Percentiles rank a stretch among this genome's conserved stretches.
These are phyloP conservation scores for Apoda limacodes DNA, from an alignment of 2,888 invertebrate genomes.

Conservation along the genomic window DNA sequence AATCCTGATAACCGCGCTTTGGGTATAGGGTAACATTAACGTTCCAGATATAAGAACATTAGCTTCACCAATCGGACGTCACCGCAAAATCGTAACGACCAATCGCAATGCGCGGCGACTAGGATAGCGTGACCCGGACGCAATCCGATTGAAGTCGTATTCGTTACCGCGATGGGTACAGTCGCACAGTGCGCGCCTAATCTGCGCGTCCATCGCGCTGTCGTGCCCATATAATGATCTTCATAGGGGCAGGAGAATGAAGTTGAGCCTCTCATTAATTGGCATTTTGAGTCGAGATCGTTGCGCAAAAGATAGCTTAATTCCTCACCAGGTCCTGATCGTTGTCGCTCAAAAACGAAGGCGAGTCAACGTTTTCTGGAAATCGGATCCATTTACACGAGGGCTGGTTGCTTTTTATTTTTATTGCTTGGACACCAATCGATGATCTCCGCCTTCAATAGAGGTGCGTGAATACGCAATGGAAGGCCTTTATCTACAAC, in stretches of 20 bases:
- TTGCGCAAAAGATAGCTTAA: slow-evolving; percentile 68
- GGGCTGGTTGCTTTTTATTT: slow-evolving; percentile 65
- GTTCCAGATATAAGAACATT: slow-evolving; percentile 51
- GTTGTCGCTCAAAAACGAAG: slow-evolving; percentile 67
- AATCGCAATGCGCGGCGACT: slow-evolving; percentile 53
- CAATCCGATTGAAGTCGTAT: slow-evolving; percentile 61
- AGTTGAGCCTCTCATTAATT: slow-evolving; percentile 70
- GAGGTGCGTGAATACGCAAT: slow-evolving; percentile 33
- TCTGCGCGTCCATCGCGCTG: slow-evolving; percentile 68
- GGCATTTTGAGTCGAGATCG: slow-evolving; percentile 70
- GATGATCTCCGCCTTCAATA: slow-evolving; percentile 20
- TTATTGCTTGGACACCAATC: slow-evolving; percentile 56
- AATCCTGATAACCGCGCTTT: slow-evolving; percentile 51
- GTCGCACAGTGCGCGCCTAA: slow-evolving; percentile 57
- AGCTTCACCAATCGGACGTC: slow-evolving; percentile 57
- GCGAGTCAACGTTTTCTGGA: slow-evolving; percentile 66
- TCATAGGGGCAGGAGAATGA: slow-evolving; percentile 68
- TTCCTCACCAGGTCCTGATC: slow-evolving; percentile 65
- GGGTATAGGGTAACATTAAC: slow-evolving; percentile 55
- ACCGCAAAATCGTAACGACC: slow-evolving; percentile 53
- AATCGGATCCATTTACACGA: slow-evolving; percentile 70
- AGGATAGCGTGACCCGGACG: slow-evolving; percentile 69
- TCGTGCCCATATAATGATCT: slow-evolving; percentile 71
- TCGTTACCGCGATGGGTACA: slow-evolving; percentile 68
- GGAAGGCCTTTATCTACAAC: too few relatives aligned